Conservation (phyloP, 2,797 vertebrate species). For the Pogoniulus pusillus region DNA sequence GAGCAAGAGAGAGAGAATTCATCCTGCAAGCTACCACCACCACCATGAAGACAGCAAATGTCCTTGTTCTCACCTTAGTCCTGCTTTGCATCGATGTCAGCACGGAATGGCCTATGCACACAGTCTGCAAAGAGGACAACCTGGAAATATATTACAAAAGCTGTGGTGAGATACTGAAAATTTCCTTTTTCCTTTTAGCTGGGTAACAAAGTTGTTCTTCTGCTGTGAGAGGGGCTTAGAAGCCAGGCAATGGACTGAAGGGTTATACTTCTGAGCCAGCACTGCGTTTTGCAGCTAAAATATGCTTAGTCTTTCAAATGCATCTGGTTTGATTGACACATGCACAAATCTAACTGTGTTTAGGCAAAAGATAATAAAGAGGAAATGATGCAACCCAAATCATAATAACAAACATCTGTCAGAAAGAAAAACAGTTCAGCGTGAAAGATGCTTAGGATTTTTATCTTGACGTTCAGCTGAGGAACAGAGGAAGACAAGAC, state of each 20-base stretch:
- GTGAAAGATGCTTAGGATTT: not conserved
- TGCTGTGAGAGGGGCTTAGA: not conserved
- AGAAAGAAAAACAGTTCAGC: not conserved
- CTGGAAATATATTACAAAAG: constrained; percentile 80
- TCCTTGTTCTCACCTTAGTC: constrained; percentile 33
- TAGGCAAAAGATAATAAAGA: not conserved
- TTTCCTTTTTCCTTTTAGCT: constrained; percentile 20
- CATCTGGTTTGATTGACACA: not conserved
- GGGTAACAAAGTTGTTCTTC: not conserved
- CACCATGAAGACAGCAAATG: constrained; percentile 51
- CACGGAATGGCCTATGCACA: constrained; percentile 73
- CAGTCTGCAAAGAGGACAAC: constrained; percentile 70
- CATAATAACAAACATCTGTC: not conserved
- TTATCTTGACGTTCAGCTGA: not conserved
- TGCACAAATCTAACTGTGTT: not conserved
- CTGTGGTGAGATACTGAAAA: constrained; percentile 73
- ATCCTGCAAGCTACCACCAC: not conserved
- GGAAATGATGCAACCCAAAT: not conserved
- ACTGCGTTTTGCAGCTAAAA: not conserved
- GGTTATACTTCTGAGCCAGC: not conserved
- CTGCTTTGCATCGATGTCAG: constrained; percentile 43
- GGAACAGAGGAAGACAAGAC: not conserved
- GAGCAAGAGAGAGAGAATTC: not conserved
- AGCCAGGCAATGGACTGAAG: not conserved
- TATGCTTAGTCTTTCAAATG: not conserved